A percentile compares a stretch with the other conserved stretches of the same genome.
Evolutionary conservation across 2,113 vertebrate species (phyloP).

Genomic region (Lasiurus borealis): DNA sequence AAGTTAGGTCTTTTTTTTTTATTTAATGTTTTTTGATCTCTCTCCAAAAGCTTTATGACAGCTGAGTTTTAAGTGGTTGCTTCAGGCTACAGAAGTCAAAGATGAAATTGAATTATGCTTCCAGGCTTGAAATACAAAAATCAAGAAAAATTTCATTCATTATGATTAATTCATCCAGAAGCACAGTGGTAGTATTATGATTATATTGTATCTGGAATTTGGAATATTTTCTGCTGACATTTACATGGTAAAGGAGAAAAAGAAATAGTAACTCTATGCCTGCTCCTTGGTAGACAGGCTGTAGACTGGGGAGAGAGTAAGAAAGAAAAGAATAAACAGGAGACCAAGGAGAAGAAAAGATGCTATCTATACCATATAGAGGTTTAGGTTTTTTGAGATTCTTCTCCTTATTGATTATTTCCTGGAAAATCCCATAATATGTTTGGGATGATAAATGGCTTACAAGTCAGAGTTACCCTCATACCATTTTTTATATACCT

Average conservation of each 20-base stretch:
- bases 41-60: conserved; percentile 75
- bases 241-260: conserved; percentile 53
- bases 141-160: conserved; percentile 87
- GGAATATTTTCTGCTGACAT: conserved; percentile 71
- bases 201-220: conserved; percentile 73
- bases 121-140: conserved; percentile 84
- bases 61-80: conserved; percentile 74
- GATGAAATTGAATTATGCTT: conserved; percentile 81
- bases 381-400: neutral
- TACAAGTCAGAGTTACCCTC: conserved; percentile 8
- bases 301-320: neutral
- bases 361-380: neutral
- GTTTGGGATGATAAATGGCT: neutral
- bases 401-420: conserved; percentile 18
- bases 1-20: conserved; percentile 47
- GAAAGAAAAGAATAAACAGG: neutral
- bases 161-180: conserved; percentile 86
- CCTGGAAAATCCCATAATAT: conserved; percentile 3
- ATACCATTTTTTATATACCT: conserved; percentile 2
- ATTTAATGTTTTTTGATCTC: conserved; percentile 69
- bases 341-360: conserved; percentile 6
- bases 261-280: conserved; percentile 6
- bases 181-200: conserved; percentile 84
- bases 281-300: conserved; percentile 14
- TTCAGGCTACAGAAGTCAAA: conserved; percentile 79